A percentile compares a stretch with the other conserved stretches of the same genome.
Conservation (phyloP, 2,113 vertebrate species). For the Xenus cinereus region DNA sequence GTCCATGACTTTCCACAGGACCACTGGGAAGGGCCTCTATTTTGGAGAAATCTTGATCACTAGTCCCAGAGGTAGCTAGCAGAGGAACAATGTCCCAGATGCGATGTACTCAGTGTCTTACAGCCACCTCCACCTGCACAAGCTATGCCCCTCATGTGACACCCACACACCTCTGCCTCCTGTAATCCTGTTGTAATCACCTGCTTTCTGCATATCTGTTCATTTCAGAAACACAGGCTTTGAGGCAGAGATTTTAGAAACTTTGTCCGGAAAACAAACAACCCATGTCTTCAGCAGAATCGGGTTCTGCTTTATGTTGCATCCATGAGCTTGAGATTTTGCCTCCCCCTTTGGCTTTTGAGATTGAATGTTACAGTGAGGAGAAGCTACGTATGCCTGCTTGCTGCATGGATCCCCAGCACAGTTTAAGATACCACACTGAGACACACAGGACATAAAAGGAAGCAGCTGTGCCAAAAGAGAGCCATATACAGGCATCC, state of each 20-base stretch:
- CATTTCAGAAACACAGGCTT: neutral
- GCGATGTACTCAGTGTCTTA: neutral
- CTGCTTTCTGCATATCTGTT: neutral
- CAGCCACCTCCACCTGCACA: neutral
- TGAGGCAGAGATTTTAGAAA: neutral
- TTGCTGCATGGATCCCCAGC: neutral
- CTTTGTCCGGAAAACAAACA: neutral
- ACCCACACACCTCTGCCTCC: neutral
- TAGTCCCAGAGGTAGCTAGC: neutral
- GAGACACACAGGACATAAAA: neutral
- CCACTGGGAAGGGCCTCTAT: neutral
- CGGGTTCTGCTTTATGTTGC: neutral
- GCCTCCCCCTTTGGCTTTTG: neutral
- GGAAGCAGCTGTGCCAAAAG: slow-evolving; percentile 16
- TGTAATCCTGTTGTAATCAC: neutral
- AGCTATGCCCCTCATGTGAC: neutral
- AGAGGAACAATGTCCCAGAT: neutral
- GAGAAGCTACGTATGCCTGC: neutral
- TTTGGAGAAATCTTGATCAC: neutral
- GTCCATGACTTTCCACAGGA: neutral
- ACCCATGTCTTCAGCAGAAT: neutral
- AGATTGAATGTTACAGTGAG: neutral
- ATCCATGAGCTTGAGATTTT: neutral
- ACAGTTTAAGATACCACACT: neutral
- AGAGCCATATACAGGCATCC: neutral